Base-by-base conservation (phyloP, 2,113 vertebrate species). In the Anoura caudifer region DNA sequence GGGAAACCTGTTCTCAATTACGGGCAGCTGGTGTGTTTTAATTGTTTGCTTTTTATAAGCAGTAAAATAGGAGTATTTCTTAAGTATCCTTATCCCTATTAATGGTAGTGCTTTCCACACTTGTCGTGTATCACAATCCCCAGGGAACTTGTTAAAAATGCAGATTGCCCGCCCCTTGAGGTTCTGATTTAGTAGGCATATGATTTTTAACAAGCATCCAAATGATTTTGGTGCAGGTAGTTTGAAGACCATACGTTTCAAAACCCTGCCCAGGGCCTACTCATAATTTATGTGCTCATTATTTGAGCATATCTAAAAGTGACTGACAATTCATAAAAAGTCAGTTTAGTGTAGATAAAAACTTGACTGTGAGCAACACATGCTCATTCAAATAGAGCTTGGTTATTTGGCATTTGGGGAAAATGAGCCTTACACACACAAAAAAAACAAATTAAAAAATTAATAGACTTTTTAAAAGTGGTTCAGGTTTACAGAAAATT, bases 11-110 rank as follows among this genome's bases (percentile, higher is more conserved):
- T 97, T 96, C 82, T 96, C 52, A 94, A 97, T 97, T 96, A 97
- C 43, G 83, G 95, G 97, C 97, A 98, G 95, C 97, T 97, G 97
- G 93, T 91, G 63, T 67, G 93, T 89, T 95, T 96, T 96, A 97
- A 94, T 97, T 96, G 96, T 96, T 94, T 84, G 93, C 91, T 76
- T 97, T 96, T 97, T 96, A 97, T 97, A 93, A 96, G 96, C 89
- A 91, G 83, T 97, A 65, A 96, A 96, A 83, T 90, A 85, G 69
- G 87, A 90, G n/a, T 86, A 91, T 92, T 96, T 89, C 38, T 84
- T 80, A 79, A 87, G 56, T 95, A 70, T 65, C 28, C 93, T 93
- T 54, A 54, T 77, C 22, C 87, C 90, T 75, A 28, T 69, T 95
- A 91, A 87, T 69, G 67, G 61, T 65, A 38, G 36, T 28, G 63